Percentiles rank a stretch among this genome's conserved stretches.
phyloP scores from a whole-genome alignment of 2,797 vertebrate genomes.

The Sciurus vulgaris region DNA sequence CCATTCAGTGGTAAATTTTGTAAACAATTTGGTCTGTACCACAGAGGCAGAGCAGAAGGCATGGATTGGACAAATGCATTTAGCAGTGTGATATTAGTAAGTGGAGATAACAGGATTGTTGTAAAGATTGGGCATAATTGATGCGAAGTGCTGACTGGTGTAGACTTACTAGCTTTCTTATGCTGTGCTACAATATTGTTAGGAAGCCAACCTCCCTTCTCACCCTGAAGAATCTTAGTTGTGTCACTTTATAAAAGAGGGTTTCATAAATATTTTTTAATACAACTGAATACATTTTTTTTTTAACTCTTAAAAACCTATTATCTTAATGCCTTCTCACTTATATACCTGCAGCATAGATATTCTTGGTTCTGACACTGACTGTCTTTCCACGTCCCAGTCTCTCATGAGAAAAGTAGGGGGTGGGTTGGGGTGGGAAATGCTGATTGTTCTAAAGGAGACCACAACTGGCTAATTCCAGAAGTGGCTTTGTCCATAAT shows the following conservation, averaged over 20 bases:
- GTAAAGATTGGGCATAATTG: neutral
- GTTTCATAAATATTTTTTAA: constrained; percentile 72
- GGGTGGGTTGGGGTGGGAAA: neutral
- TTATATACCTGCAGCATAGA: neutral
- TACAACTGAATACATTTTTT: neutral
- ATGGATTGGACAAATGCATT: neutral
- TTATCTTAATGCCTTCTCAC: constrained; percentile 9
- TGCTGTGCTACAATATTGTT: neutral
- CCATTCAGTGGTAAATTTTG: constrained; percentile 34
- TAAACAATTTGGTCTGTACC: constrained; percentile 32
- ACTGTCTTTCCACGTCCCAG: neutral
- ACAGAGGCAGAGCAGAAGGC: neutral
- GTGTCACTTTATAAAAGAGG: constrained; percentile 44
- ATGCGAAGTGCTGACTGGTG: neutral
- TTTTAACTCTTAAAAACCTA: neutral
- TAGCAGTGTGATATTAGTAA: neutral
- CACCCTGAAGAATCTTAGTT: neutral
- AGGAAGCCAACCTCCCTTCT: neutral
- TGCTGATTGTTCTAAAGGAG: constrained; percentile 2
- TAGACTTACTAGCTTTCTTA: neutral
- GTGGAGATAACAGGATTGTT: neutral
- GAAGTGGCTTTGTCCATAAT: neutral
- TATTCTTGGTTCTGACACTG: constrained; percentile 56
- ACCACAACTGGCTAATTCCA: constrained; percentile 22
- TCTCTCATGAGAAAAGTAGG: neutral